Conservation (phyloP, 37 sponge, comb jelly and placozoan species). For the Sycon ciliatum region DNA sequence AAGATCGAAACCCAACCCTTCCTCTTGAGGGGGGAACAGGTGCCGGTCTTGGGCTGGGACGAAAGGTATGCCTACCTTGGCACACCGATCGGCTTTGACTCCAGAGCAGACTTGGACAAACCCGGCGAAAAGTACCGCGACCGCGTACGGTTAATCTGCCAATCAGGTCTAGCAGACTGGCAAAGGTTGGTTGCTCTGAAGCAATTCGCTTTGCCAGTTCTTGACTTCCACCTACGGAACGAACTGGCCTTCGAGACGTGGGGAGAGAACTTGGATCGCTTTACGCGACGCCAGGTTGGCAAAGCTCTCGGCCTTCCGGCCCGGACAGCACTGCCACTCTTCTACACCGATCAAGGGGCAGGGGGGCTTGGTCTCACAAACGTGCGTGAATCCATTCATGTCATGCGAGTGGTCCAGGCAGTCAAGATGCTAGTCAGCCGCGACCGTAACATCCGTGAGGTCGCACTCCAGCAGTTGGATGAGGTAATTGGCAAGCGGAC, state of each 20-base stretch:
- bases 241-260: too few species aligned
- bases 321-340: constrained; percentile 15
- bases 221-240: constrained; percentile 20
- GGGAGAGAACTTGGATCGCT: too few species aligned
- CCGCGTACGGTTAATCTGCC: not conserved
- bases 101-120: not conserved
- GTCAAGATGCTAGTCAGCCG: too few species aligned
- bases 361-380: constrained; percentile 36
- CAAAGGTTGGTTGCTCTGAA: too few species aligned
- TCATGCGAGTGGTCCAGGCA: not conserved
- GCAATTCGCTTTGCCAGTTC: too few species aligned
- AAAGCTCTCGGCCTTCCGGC: constrained; percentile 16
- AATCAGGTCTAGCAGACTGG: too few species aligned
- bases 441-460: too few species aligned
- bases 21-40: not conserved
- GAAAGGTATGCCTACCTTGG: constrained; percentile 33
- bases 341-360: constrained; percentile 2
- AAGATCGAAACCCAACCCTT: not conserved
- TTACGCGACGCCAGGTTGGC: too few species aligned
- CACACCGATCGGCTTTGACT: not conserved
- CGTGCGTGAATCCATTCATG: constrained; percentile 20
- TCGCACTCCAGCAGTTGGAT: too few species aligned
- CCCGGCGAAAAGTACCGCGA: not conserved
- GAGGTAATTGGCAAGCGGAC: too few species aligned
- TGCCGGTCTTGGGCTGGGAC: constrained; percentile 17